These are phyloP conservation scores for Passer montanus DNA, from an alignment of 2,113 vertebrate genomes.

Conservation along the genomic window DNA sequence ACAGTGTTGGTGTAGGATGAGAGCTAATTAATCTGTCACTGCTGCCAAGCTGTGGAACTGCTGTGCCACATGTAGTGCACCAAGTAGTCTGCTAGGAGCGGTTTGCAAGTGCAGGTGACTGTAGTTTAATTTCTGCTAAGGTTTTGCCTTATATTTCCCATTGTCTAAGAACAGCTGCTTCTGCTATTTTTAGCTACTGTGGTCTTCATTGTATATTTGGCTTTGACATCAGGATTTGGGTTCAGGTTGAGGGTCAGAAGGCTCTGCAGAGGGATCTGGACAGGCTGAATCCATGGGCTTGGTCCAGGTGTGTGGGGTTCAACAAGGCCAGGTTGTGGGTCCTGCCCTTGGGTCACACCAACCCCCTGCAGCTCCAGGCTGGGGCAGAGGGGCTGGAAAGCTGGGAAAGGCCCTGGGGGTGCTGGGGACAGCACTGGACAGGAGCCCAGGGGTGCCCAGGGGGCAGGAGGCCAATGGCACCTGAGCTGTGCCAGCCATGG, in stretches of 20 bases:
- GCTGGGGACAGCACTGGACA: neutral
- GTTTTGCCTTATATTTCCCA: neutral
- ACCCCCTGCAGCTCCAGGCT: neutral
- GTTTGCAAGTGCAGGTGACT: neutral
- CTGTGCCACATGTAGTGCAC: rapidly evolving
- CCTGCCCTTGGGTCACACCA: neutral
- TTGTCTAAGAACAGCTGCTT: neutral
- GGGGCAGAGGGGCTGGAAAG: neutral
- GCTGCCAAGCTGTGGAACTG: neutral
- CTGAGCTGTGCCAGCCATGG: neutral
- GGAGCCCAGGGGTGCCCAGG: neutral
- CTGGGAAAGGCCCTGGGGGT: neutral
- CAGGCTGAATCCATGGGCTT: neutral
- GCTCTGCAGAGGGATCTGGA: neutral
- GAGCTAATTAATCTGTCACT: neutral
- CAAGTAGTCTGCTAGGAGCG: neutral
- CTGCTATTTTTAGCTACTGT: neutral
- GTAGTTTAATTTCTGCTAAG: neutral
- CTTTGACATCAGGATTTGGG: neutral
- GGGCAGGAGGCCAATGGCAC: neutral
- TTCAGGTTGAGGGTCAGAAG: neutral
- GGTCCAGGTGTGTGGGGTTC: rapidly evolving
- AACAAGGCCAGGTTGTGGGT: rapidly evolving
- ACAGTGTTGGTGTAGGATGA: too few relatives aligned
- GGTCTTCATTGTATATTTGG: neutral